phyloP scores from a whole-genome alignment of 1,140 invertebrate genomes.

The Arctopsyche grandis region DNA sequence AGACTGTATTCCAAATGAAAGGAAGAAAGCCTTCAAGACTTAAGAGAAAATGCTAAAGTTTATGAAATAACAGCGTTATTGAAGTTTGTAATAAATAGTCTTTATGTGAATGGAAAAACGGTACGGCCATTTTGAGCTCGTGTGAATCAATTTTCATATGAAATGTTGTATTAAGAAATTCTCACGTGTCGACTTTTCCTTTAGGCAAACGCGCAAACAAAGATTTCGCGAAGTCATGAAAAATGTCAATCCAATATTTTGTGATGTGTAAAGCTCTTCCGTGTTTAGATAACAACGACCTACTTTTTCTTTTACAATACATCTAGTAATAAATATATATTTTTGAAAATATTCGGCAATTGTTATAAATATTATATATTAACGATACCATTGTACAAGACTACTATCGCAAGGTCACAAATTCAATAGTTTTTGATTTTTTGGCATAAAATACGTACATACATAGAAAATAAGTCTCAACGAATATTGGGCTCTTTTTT shows the following conservation, averaged over 20 bases:
- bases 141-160: too few relatives aligned
- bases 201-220: background rate
- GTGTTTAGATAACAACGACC: background rate
- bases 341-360: background rate
- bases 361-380: too few relatives aligned
- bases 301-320: background rate
- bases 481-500: too few relatives aligned
- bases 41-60: background rate
- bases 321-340: background rate
- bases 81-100: too few relatives aligned
- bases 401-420: too few relatives aligned
- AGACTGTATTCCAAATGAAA: background rate
- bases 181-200: background rate
- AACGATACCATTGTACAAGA: too few relatives aligned
- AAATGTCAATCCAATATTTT: slow-evolving; percentile 2
- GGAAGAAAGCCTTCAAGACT: background rate
- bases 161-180: background rate
- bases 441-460: too few relatives aligned
- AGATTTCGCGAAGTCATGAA: slow-evolving; percentile 13
- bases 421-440: too few relatives aligned
- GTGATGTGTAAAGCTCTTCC: slow-evolving; percentile 13
- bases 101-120: too few relatives aligned
- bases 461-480: too few relatives aligned
- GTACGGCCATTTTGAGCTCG: too few relatives aligned
- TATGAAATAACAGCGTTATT: background rate